A percentile compares a stretch with the other conserved stretches of the same genome.
Evolutionary conservation across 1,140 invertebrate genomes (phyloP).

Genomic region (Melitaea cinxia): DNA sequence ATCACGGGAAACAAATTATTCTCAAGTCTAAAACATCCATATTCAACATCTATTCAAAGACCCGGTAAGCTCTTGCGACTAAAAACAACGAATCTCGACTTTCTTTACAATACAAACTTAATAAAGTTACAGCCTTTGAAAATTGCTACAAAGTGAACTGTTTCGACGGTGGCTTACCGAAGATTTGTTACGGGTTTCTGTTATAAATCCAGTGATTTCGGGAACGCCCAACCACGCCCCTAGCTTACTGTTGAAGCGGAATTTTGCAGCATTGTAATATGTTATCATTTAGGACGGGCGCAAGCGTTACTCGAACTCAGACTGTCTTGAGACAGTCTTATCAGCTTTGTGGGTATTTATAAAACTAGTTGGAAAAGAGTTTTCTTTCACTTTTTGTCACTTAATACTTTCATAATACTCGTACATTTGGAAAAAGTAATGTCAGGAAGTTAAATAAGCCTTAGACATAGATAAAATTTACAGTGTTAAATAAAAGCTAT

Average conservation of each 20-base stretch:
- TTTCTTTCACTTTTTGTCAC: constrained; percentile 1
- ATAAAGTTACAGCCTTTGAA: constrained; percentile 31
- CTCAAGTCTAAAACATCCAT: too few relatives aligned
- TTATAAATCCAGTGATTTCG: constrained; percentile 59
- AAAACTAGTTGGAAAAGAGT: too few relatives aligned
- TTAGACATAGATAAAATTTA: too few relatives aligned
- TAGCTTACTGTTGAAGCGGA: constrained; percentile 36
- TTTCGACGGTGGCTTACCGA: constrained; percentile 69
- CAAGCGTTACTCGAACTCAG: not conserved
- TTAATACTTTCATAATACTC: too few relatives aligned
- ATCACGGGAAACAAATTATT: too few relatives aligned
- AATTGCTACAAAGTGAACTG: constrained; percentile 66
- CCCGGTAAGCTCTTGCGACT: not conserved
- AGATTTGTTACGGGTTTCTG: constrained; percentile 68
- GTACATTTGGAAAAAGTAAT: too few relatives aligned
- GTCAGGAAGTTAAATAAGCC: too few relatives aligned
- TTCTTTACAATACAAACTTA: constrained; percentile 10
- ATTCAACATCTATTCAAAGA: too few relatives aligned
- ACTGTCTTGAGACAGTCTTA: constrained; percentile 8
- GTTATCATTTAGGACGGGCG: constrained; percentile 11
- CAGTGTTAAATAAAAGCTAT: too few relatives aligned
- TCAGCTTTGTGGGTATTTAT: too few relatives aligned
- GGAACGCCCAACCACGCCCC: constrained; percentile 50
- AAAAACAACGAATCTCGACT: not conserved
- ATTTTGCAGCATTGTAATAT: constrained; percentile 31